Evolutionary conservation across 2,113 vertebrate species (phyloP), one percentile per base, ranked within the genome.

Genomic region (Pterocles orientalis): DNA sequence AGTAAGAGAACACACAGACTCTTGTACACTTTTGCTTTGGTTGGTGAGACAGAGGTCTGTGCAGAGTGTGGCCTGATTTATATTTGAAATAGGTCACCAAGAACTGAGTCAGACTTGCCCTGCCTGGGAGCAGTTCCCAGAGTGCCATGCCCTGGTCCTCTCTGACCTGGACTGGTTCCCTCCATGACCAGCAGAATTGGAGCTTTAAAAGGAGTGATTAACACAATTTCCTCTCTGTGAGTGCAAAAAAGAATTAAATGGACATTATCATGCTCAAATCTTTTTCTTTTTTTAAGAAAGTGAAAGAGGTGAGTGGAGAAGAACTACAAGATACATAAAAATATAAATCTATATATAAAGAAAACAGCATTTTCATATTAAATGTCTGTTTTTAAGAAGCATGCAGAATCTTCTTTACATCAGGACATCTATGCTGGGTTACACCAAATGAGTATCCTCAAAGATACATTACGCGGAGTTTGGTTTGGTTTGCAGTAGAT

Each of bases 1-100:
- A 62, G 18, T 90, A 90, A 77, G 94, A 95, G 80, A 95, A 53
- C 54, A 85, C 80, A 58, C 65, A 95, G 83, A n/a, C 14, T 90
- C 41, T 57, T 72, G 21, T 73, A 82, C 10, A 4, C 58, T 87
- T 92, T 91, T 89, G 24, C 86, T 89, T 68, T 12, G 39, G 65
- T 95, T 83, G 72, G 47, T 82, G 96, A 54, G 82, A 45, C 39
- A 26, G 65, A 88, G 48, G 45, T 76, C 70, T 45, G 66, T 84
- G 81, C 68, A 88, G 92, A 68, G 60, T 94, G 70, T 86, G 72
- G 18, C 86, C 36, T 78, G 88, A 82, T 91, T 94, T 92, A 47
- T 72, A 45, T 82, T 94, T 70, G 8, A n/a, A 79, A 34, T 36
- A 88, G 88, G 82, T 91, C 83, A 81, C 68, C 53, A 64, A 84